Evolutionary conservation across 2,888 invertebrate genomes (phyloP).

Genomic region (Nycteola revayana): DNA sequence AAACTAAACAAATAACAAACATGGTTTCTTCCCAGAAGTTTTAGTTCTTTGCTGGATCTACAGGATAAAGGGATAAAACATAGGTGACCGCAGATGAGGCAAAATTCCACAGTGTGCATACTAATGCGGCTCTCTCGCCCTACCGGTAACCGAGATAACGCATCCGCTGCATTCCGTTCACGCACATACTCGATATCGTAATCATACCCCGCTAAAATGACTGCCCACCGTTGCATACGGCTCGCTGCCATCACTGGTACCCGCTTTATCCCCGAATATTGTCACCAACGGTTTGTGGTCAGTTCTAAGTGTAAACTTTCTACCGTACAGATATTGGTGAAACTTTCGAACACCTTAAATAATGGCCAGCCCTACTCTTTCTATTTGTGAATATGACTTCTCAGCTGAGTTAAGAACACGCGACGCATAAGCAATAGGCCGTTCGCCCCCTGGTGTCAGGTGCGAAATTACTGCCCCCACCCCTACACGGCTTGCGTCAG

Average conservation of each 20-base stretch:
- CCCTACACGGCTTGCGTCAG: constrained; percentile 2
- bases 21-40: too few relatives aligned
- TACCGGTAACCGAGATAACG: neutral
- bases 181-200: constrained; percentile 1
- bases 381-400: neutral
- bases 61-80: too few relatives aligned
- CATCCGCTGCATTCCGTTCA: neutral
- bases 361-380: neutral
- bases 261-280: constrained; percentile 3
- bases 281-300: neutral
- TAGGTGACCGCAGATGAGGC: too few relatives aligned
- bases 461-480: constrained; percentile 1
- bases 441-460: neutral
- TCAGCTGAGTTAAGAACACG: neutral
- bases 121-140: neutral
- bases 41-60: too few relatives aligned
- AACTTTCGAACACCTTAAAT: neutral
- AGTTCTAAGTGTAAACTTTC: neutral
- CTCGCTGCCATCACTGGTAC: constrained; percentile 1
- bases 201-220: neutral
- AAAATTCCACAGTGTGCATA: too few relatives aligned
- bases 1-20: too few relatives aligned
- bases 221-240: constrained; percentile 1
- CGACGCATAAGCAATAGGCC: neutral
- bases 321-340: constrained; percentile 1